Conservation (phyloP, 2,888 invertebrate genomes). For the Abrostola triplasia region DNA sequence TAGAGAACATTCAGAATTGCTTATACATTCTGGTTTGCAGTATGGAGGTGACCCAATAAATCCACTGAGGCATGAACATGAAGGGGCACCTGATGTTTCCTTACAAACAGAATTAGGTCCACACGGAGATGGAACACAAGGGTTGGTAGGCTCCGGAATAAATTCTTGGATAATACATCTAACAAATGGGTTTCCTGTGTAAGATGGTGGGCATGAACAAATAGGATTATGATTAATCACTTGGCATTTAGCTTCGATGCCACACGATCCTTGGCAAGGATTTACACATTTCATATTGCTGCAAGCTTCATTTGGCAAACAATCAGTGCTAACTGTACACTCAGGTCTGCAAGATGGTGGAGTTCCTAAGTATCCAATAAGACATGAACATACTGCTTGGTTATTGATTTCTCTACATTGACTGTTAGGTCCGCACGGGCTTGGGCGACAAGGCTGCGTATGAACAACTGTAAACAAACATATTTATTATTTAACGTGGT, state of each 20-base stretch:
- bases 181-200: slow-evolving; percentile 93
- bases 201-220: slow-evolving; percentile 91
- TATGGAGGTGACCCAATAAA: slow-evolving; percentile 92
- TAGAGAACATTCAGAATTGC: slow-evolving; percentile 92
- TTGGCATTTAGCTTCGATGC: slow-evolving; percentile 92
- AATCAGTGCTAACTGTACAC: slow-evolving; percentile 93
- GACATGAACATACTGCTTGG: slow-evolving; percentile 92
- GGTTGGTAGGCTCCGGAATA: slow-evolving; percentile 86
- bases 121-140: slow-evolving; percentile 94
- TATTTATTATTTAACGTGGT: not conserved
- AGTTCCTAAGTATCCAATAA: slow-evolving; percentile 91
- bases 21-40: slow-evolving; percentile 94
- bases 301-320: slow-evolving; percentile 92
- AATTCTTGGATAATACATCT: slow-evolving; percentile 88
- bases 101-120: slow-evolving; percentile 93
- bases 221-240: slow-evolving; percentile 94
- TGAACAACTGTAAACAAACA: slow-evolving; percentile 70
- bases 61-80: slow-evolving; percentile 92
- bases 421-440: slow-evolving; percentile 94
- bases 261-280: slow-evolving; percentile 95
- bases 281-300: slow-evolving; percentile 93
- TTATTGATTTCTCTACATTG: slow-evolving; percentile 92
- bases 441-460: slow-evolving; percentile 83
- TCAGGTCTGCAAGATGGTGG: slow-evolving; percentile 94
- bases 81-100: slow-evolving; percentile 90